phyloP scores from a whole-genome alignment of 2,797 vertebrate genomes.

The Acomys russatus region DNA sequence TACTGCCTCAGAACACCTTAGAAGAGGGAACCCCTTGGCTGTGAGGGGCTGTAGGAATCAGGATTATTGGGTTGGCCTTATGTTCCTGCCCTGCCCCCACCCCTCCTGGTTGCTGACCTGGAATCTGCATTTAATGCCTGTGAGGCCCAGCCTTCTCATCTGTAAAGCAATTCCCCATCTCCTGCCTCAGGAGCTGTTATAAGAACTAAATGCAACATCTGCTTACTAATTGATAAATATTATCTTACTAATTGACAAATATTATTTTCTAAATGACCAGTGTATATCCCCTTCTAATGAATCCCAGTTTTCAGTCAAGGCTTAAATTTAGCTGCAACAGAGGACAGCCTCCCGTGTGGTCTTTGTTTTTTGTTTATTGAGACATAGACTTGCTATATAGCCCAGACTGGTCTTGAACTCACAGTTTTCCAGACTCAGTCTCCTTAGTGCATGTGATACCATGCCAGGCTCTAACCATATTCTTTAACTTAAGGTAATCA shows the following conservation, averaged over 20 bases:
- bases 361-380: not conserved
- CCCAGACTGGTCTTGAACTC: not conserved
- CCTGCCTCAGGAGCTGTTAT: not conserved
- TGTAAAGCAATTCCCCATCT: not conserved
- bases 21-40: not conserved
- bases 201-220: not conserved
- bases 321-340: not conserved
- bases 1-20: not conserved
- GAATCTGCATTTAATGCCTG: not conserved
- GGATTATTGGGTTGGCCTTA: too few species aligned
- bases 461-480: not conserved
- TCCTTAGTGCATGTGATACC: not conserved
- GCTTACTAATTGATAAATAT: not conserved
- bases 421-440: not conserved
- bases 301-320: conserved; percentile 1
- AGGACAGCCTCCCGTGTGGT: not conserved
- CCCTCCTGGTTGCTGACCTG: not conserved
- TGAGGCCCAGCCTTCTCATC: not conserved
- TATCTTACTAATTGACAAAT: not conserved
- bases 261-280: not conserved
- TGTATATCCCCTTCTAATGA: not conserved
- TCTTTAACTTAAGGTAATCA: not conserved
- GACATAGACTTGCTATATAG: not conserved
- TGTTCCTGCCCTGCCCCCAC: not conserved
- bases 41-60: not conserved